Conservation (phyloP, 2,797 vertebrate genomes). For the Acrocephalus scirpaceus region DNA sequence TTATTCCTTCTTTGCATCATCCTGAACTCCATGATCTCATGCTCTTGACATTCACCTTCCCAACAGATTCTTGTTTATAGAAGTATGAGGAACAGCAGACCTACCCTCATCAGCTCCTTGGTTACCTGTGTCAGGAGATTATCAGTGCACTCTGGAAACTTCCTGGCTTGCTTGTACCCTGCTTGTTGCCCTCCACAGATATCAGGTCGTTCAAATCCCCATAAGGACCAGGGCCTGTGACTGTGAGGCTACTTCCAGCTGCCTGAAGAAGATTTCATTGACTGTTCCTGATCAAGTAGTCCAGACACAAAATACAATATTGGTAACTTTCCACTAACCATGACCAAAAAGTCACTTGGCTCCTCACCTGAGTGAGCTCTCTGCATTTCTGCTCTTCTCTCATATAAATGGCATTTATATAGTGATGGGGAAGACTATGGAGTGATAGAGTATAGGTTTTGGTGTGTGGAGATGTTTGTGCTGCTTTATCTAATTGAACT, state of each 20-base stretch:
- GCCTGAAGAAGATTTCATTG: neutral
- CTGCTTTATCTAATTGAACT: neutral
- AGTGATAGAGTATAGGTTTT: neutral
- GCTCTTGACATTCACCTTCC: neutral
- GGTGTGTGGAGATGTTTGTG: neutral
- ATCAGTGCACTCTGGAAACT: neutral
- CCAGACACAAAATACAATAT: neutral
- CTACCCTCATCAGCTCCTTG: neutral
- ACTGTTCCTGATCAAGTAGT: neutral
- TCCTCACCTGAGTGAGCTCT: neutral
- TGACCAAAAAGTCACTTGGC: neutral
- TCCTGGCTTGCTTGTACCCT: neutral
- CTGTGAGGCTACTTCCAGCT: neutral
- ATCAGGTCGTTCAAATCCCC: neutral
- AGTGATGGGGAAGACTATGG: neutral
- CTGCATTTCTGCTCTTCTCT: neutral
- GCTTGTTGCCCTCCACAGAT: neutral
- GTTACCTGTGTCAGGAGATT: neutral
- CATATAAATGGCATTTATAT: neutral
- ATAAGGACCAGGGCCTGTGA: neutral
- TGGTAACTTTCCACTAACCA: neutral
- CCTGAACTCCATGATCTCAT: neutral
- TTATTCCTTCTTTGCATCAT: neutral
- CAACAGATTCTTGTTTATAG: neutral
- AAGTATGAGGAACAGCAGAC: neutral